Percentiles rank a stretch among this genome's conserved stretches.
These are phyloP conservation scores for Eulemur mongoz DNA, from an alignment of 2,797 vertebrate genomes.

Conservation along the genomic window DNA sequence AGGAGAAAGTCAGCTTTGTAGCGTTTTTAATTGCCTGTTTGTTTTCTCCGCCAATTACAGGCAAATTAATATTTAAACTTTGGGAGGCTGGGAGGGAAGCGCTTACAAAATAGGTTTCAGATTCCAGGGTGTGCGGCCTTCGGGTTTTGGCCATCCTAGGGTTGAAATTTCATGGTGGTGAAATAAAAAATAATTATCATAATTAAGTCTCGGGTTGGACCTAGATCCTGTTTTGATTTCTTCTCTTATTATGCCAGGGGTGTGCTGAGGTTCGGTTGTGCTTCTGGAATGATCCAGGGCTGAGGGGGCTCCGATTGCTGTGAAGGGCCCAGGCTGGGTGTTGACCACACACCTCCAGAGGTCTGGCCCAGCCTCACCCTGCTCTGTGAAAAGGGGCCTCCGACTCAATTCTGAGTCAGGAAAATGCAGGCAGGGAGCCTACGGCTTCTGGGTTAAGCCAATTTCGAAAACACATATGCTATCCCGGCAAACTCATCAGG, in stretches of 20 bases:
- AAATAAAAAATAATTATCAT: slow-evolving; percentile 81
- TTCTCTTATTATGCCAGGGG: background rate
- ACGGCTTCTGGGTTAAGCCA: background rate
- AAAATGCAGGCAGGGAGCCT: background rate
- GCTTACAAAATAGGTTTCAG: slow-evolving; percentile 80
- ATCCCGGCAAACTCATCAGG: background rate
- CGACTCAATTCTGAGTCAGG: background rate
- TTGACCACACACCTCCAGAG: background rate
- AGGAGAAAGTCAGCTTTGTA: slow-evolving; percentile 87
- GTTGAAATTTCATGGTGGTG: slow-evolving; percentile 76
- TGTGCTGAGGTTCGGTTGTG: background rate
- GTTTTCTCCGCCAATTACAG: slow-evolving; percentile 86
- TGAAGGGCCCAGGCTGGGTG: background rate
- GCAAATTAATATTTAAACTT: slow-evolving; percentile 90
- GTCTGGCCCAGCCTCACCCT: background rate
- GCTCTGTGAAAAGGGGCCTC: background rate
- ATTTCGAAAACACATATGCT: background rate
- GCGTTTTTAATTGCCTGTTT: slow-evolving; percentile 92
- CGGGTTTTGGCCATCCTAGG: slow-evolving; percentile 72
- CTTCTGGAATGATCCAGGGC: background rate
- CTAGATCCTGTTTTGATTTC: slow-evolving; percentile 59
- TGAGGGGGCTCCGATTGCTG: accelerated
- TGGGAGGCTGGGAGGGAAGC: slow-evolving; percentile 80
- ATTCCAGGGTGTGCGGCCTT: slow-evolving; percentile 50
- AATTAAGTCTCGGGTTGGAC: background rate